Conservation (phyloP, 2,888 invertebrate genomes). For the Plusia festucae region DNA sequence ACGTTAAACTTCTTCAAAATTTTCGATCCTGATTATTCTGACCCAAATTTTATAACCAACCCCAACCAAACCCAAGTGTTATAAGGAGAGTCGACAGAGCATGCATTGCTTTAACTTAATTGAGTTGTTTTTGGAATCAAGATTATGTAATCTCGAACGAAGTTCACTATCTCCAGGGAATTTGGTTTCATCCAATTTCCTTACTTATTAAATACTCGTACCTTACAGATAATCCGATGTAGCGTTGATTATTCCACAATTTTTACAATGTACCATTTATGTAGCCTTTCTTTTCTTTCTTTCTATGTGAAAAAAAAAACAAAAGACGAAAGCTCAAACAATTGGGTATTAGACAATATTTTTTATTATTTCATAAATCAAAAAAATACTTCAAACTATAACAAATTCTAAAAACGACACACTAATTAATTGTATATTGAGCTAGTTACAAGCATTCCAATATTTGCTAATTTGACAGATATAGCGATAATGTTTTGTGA, state of each 20-base stretch:
- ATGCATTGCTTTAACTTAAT: not conserved
- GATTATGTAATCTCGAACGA: constrained; percentile 37
- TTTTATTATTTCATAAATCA: too few relatives aligned
- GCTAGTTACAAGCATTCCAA: too few relatives aligned
- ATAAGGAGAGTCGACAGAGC: not conserved
- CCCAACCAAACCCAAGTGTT: not conserved
- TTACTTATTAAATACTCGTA: constrained; percentile 25
- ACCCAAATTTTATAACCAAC: not conserved
- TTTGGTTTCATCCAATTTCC: constrained; percentile 36
- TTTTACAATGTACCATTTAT: not conserved
- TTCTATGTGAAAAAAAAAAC: too few relatives aligned
- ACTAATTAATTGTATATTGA: too few relatives aligned
- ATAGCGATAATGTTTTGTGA: too few relatives aligned
- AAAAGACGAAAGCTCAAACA: not conserved
- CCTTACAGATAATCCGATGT: not conserved
- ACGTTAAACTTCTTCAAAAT: not conserved
- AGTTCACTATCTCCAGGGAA: constrained; percentile 10
- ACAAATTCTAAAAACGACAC: too few relatives aligned
- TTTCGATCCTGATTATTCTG: not conserved
- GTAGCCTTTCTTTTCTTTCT: too few relatives aligned
- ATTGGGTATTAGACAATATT: too few relatives aligned
- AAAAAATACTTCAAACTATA: too few relatives aligned
- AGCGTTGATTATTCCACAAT: not conserved
- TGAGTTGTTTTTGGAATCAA: constrained; percentile 23
- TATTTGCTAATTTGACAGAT: too few relatives aligned